Conservation (phyloP, 2,888 invertebrate species). For the Philereme transversata region DNA sequence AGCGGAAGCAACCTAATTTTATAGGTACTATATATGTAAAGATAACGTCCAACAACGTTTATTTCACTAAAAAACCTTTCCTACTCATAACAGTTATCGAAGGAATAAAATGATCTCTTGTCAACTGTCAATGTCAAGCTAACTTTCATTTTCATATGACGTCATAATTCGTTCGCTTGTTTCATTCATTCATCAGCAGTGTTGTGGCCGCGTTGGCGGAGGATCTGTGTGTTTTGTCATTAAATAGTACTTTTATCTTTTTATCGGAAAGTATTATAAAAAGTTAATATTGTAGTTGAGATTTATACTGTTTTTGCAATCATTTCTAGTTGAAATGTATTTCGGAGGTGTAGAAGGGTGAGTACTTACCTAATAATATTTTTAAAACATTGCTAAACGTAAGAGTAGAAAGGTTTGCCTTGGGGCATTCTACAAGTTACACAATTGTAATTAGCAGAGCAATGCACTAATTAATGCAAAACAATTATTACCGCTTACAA, state of each 20-base stretch:
- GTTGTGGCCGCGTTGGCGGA: slow-evolving; percentile 51
- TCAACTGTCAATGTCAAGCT: too few species aligned
- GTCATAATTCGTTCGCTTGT: not conserved
- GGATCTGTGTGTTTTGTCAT: slow-evolving; percentile 35
- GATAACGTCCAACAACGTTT: too few species aligned
- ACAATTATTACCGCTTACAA: not conserved
- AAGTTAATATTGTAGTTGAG: slow-evolving; percentile 5
- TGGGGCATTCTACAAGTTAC: slow-evolving; percentile 63
- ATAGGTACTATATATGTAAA: too few species aligned
- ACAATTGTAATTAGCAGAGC: slow-evolving; percentile 40
- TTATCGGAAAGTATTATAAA: not conserved
- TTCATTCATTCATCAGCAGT: slow-evolving; percentile 44
- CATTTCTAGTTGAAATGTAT: slow-evolving; percentile 46
- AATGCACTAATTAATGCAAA: not conserved
- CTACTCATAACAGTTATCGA: too few species aligned
- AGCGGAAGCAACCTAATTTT: too few species aligned
- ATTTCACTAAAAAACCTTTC: too few species aligned
- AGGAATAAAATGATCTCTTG: too few species aligned
- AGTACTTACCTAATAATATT: slow-evolving; percentile 41
- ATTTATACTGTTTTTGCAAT: slow-evolving; percentile 2
- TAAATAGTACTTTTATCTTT: slow-evolving; percentile 5
- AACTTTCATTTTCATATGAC: too few species aligned
- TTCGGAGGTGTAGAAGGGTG: slow-evolving; percentile 79
- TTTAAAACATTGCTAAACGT: slow-evolving; percentile 40
- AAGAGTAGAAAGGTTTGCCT: slow-evolving; percentile 76